Conservation (phyloP, 2,113 vertebrate species). For the Acrocephalus kingi region DNA sequence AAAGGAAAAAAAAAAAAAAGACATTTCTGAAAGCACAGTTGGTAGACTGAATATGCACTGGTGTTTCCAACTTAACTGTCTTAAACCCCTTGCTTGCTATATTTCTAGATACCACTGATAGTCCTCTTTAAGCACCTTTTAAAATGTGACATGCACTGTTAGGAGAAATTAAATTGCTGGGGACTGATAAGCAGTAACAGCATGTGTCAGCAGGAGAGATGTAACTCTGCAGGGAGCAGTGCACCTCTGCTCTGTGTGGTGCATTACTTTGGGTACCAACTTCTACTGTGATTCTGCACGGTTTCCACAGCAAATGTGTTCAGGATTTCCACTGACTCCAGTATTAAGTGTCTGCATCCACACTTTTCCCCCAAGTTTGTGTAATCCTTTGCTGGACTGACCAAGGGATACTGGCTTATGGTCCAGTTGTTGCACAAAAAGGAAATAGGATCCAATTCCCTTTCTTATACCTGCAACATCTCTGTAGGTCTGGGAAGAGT, state of each 20-base stretch:
- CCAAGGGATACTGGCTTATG: neutral
- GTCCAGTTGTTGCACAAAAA: neutral
- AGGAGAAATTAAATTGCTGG: neutral
- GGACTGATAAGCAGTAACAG: neutral
- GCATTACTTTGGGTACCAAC: neutral
- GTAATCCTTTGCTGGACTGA: neutral
- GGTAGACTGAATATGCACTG: neutral
- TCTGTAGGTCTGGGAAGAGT: neutral
- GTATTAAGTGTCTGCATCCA: neutral
- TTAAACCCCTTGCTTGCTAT: neutral
- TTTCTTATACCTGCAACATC: neutral
- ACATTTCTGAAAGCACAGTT: neutral
- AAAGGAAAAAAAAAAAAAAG: neutral
- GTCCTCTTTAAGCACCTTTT: neutral
- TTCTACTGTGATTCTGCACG: neutral
- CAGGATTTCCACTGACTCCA: neutral
- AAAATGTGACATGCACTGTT: neutral
- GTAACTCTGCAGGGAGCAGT: neutral
- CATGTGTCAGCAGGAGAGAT: neutral
- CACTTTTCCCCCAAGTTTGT: rapidly evolving
- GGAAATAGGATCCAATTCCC: neutral
- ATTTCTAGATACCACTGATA: neutral
- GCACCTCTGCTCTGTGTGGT: neutral
- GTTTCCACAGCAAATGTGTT: neutral
- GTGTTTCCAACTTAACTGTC: neutral